phyloP scores from a whole-genome alignment of 1,140 invertebrate genomes.

The Ostrea denselamellosa region DNA sequence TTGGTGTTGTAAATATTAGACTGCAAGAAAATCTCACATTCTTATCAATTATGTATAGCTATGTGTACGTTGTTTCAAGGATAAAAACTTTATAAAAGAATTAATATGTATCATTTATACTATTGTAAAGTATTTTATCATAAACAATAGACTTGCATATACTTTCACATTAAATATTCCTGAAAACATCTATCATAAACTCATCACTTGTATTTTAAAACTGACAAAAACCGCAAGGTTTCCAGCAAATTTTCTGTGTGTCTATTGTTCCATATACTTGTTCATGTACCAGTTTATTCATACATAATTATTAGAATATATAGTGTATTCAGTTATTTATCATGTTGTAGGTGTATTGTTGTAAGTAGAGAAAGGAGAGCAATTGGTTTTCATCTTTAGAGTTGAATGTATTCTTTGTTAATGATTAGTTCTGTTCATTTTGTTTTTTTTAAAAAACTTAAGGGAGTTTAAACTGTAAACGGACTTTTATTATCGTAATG shows the following conservation, averaged over 20 bases:
- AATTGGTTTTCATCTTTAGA: neutral
- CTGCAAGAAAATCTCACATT: neutral
- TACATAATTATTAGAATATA: too few species aligned
- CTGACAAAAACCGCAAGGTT: too few species aligned
- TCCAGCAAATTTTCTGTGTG: too few species aligned
- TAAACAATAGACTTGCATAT: too few species aligned
- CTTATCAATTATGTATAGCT: too few species aligned
- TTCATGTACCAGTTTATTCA: too few species aligned
- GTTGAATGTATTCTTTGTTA: neutral
- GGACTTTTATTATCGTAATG: neutral
- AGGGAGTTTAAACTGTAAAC: neutral
- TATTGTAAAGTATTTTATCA: too few species aligned
- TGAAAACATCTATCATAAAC: too few species aligned
- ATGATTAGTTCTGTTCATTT: neutral
- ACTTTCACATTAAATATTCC: too few species aligned
- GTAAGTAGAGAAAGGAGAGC: slow-evolving; percentile 18
- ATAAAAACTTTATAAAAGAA: neutral
- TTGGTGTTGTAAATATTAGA: neutral
- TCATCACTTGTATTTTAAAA: neutral
- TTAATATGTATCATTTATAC: too few species aligned
- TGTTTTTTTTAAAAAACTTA: neutral
- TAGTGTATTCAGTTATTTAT: neutral
- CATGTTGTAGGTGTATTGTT: neutral
- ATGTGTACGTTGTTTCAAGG: neutral
- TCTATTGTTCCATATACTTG: too few species aligned